Percentiles rank a stretch among this genome's conserved stretches.
These are phyloP conservation scores for Netelia virgata DNA, from an alignment of 2,888 invertebrate genomes.

Conservation along the genomic window DNA sequence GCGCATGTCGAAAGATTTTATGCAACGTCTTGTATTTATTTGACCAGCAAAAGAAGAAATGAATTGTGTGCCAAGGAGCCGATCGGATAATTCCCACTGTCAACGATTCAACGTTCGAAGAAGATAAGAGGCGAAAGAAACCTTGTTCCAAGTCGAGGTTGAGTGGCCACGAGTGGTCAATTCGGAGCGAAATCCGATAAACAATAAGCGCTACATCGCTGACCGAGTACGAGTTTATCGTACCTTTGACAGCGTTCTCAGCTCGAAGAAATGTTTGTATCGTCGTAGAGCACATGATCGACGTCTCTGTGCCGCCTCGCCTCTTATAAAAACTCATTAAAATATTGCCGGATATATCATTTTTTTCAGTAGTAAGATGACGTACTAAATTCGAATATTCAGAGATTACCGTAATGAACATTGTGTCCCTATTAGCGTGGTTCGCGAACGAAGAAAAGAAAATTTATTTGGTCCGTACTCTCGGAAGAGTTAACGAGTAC, in stretches of 20 bases:
- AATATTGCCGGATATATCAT: not conserved
- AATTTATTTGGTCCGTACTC: not conserved
- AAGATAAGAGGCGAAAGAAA: slow-evolving; percentile 21
- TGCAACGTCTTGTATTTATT: slow-evolving; percentile 2
- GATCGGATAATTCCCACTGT: not conserved
- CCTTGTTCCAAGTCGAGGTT: slow-evolving; percentile 8
- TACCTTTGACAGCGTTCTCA: not conserved
- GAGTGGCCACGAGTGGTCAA: not conserved
- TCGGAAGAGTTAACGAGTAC: not conserved
- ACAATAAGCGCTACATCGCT: not conserved
- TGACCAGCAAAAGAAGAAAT: not conserved
- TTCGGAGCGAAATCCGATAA: slow-evolving; percentile 5
- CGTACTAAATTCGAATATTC: not conserved
- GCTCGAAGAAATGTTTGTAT: slow-evolving; percentile 1
- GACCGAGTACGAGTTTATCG: not conserved
- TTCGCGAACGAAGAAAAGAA: slow-evolving; percentile 15
- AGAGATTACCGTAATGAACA: not conserved
- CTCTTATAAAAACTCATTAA: not conserved
- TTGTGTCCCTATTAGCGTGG: slow-evolving; percentile 6
- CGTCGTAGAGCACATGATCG: not conserved
- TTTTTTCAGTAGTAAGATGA: not conserved
- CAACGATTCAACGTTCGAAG: not conserved
- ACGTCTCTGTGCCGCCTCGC: not conserved
- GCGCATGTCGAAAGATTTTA: slow-evolving; percentile 1
- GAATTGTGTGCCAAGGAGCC: not conserved